phyloP scores from a whole-genome alignment of 2,888 invertebrate genomes.

The Tanytarsus gracilentus region DNA sequence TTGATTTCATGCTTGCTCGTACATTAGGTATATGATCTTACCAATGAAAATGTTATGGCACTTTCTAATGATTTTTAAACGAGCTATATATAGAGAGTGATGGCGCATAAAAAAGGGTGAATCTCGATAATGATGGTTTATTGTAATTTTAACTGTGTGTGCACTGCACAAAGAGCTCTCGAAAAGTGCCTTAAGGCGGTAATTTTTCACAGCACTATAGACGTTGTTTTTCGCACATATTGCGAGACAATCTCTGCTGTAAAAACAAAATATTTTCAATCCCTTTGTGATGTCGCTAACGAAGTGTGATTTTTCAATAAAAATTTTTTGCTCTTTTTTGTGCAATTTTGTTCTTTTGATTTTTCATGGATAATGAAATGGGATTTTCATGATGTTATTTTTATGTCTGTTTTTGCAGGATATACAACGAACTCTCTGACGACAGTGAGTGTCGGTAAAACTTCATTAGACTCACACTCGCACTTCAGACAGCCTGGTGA shows the following conservation, averaged over 20 bases:
- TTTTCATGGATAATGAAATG: background rate
- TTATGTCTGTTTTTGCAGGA: slow-evolving; percentile 51
- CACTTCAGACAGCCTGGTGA: slow-evolving; percentile 85
- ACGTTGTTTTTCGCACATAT: background rate
- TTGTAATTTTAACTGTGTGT: too few species aligned
- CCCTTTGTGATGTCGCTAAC: slow-evolving; percentile 19
- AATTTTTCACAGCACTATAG: background rate
- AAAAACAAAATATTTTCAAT: background rate
- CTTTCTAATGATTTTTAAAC: too few species aligned
- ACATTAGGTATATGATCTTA: too few species aligned
- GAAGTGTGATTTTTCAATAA: slow-evolving; percentile 29
- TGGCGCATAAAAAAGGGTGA: too few species aligned
- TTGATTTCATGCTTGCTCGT: too few species aligned
- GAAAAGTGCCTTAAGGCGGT: too few species aligned
- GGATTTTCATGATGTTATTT: background rate
- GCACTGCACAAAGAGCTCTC: too few species aligned
- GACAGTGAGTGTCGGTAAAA: slow-evolving; percentile 59
- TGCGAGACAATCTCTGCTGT: background rate
- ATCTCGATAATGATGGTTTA: too few species aligned
- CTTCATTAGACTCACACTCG: slow-evolving; percentile 77
- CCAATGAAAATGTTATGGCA: too few species aligned
- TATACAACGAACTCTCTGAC: slow-evolving; percentile 73
- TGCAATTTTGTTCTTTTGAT: slow-evolving; percentile 4
- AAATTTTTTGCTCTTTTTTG: background rate
- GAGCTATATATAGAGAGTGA: too few species aligned